Evolutionary conservation across 2,888 invertebrate species (phyloP).

Genomic region (Acrobasis repandana): DNA sequence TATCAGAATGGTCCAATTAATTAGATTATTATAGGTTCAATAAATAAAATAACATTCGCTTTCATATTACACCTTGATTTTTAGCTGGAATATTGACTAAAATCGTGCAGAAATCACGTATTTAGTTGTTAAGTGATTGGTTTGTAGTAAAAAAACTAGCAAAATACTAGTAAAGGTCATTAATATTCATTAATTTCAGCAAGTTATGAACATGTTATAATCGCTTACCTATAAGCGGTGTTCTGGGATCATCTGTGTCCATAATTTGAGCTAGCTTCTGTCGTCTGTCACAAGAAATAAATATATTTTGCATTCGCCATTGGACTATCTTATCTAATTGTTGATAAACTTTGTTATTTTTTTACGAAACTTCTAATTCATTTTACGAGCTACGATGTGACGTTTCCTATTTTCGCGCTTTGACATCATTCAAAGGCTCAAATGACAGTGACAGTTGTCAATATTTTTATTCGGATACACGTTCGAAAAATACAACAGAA

Average conservation of each 20-base stretch:
- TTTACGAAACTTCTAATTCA: slow-evolving; percentile 1
- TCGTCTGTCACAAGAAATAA: slow-evolving; percentile 8
- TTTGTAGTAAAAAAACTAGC: neutral
- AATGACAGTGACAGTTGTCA: neutral
- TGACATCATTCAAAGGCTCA: neutral
- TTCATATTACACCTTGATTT: neutral
- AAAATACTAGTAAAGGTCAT: neutral
- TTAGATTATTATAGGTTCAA: neutral
- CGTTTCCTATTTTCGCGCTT: neutral
- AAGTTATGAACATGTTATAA: neutral
- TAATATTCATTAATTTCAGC: neutral
- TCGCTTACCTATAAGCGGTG: slow-evolving; percentile 33
- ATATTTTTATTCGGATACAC: neutral
- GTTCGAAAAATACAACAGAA: neutral
- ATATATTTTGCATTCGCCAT: slow-evolving; percentile 24
- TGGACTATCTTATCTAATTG: slow-evolving; percentile 12
- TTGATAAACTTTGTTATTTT: slow-evolving; percentile 7
- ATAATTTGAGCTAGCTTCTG: slow-evolving; percentile 36
- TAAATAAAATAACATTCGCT: neutral
- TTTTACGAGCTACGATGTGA: neutral
- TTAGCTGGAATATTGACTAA: neutral
- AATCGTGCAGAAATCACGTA: neutral
- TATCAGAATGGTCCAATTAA: neutral
- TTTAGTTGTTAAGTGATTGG: neutral
- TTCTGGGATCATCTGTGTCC: slow-evolving; percentile 52